Conservation (phyloP, 2,113 vertebrate species). For the Neopipo cinnamomea region DNA sequence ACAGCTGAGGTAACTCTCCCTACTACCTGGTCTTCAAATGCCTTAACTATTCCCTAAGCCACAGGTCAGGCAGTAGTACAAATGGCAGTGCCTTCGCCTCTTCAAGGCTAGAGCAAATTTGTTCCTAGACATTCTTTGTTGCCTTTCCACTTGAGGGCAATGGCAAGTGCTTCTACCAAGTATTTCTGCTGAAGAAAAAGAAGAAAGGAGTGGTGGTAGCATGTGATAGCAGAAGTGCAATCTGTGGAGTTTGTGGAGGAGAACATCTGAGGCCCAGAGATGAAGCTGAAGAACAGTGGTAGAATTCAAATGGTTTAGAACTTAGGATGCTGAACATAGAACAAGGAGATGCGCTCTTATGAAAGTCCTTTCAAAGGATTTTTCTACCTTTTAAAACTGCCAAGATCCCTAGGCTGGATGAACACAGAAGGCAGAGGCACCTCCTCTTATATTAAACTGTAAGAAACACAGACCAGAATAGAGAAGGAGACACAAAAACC, state of each 20-base stretch:
- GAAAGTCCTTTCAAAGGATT: not conserved
- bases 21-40: not conserved
- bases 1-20: not conserved
- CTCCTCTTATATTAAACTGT: not conserved
- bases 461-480: not conserved
- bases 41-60: not conserved
- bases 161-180: not conserved
- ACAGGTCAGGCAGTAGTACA: not conserved
- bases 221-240: not conserved
- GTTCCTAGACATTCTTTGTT: not conserved
- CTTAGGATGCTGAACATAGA: not conserved
- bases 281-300: not conserved
- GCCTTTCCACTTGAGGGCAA: not conserved
- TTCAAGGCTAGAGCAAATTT: not conserved
- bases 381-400: not conserved
- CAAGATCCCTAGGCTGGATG: not conserved
- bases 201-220: not conserved
- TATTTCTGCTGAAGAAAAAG: not conserved
- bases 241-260: not conserved
- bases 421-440: not conserved
- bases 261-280: not conserved
- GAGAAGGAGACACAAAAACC: not conserved
- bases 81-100: not conserved
- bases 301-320: not conserved
- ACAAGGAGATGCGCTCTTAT: not conserved